Evolutionary conservation across 2,113 vertebrate species (phyloP).

Genomic region (Cisticola juncidis): DNA sequence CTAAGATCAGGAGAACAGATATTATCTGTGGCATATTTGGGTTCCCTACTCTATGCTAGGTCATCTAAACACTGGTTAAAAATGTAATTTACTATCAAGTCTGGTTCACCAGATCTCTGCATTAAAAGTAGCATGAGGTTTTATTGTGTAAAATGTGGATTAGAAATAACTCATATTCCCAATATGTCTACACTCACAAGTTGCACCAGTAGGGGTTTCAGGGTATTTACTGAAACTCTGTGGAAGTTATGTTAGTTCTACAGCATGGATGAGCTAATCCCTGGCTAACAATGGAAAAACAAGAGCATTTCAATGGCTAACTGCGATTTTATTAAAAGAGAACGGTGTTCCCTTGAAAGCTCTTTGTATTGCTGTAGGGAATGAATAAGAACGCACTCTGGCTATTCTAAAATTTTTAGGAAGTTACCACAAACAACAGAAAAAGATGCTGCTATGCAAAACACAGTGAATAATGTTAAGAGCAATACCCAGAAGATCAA

Average conservation of each 20-base stretch:
- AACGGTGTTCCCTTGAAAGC: not conserved
- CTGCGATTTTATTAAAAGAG: not conserved
- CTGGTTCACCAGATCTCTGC: not conserved
- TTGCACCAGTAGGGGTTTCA: not conserved
- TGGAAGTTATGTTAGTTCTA: not conserved
- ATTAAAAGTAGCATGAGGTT: not conserved
- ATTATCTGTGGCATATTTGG: not conserved
- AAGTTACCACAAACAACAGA: not conserved
- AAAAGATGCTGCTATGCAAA: not conserved
- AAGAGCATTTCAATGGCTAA: not conserved
- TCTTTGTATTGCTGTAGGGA: not conserved
- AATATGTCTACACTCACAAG: not conserved
- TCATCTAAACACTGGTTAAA: conserved; percentile 52
- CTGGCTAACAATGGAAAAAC: not conserved
- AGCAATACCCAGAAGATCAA: conserved; percentile 17
- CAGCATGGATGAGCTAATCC: not conserved
- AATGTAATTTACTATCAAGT: conserved; percentile 43
- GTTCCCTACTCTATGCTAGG: not conserved
- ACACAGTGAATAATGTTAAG: not conserved
- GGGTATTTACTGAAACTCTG: not conserved
- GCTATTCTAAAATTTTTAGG: not conserved
- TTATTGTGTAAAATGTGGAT: not conserved
- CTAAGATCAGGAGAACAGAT: conserved; percentile 50
- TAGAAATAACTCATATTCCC: not conserved
- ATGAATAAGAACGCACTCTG: not conserved